These are phyloP conservation scores for Platalea minor DNA, from an alignment of 2,797 vertebrate genomes.

Conservation along the genomic window DNA sequence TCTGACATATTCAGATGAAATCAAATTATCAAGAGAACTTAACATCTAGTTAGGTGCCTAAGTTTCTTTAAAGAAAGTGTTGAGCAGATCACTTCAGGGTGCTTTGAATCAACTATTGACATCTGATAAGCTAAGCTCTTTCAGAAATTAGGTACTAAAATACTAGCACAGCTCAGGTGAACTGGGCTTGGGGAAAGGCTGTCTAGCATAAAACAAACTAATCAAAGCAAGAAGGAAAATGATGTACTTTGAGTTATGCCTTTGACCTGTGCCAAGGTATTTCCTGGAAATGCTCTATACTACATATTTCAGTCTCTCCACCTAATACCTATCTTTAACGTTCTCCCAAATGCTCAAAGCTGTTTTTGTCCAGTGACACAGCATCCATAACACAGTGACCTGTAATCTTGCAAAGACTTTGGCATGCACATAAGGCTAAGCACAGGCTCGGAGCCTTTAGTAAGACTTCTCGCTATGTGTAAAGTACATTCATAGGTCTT, in stretches of 20 bases:
- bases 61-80: neutral
- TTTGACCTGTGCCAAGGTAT: neutral
- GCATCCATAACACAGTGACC: neutral
- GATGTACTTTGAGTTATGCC: neutral
- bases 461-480: neutral
- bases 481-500: constrained; percentile 29
- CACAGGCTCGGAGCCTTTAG: neutral
- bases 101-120: neutral
- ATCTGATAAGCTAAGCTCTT: neutral
- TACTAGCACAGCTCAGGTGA: neutral
- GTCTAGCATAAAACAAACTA: neutral
- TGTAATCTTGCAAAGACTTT: neutral
- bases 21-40: neutral
- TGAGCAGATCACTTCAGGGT: neutral
- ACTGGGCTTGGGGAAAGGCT: neutral
- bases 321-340: neutral
- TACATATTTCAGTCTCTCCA: neutral
- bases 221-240: neutral
- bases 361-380: neutral
- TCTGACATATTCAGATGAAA: neutral
- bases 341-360: neutral
- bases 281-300: neutral
- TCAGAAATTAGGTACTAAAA: neutral
- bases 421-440: neutral
- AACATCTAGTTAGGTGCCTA: neutral